A percentile compares a stretch with the other conserved stretches of the same genome.
Conservation (phyloP, 2,797 vertebrate species). For the Halcyon badia region DNA sequence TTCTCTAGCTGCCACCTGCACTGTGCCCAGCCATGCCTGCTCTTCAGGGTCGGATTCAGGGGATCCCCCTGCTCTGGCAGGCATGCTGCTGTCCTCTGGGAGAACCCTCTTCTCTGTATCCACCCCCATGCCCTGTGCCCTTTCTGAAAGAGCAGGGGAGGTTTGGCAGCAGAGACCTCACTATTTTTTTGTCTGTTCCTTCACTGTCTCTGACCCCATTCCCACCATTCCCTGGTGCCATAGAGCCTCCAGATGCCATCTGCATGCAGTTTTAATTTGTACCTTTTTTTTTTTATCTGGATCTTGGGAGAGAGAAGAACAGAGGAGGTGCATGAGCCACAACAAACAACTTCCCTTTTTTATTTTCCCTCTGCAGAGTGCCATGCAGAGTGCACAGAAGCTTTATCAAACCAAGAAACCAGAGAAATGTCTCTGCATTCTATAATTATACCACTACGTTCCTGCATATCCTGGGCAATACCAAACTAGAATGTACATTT, state of each 20-base stretch:
- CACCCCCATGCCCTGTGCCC: background rate
- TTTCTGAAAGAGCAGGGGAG: background rate
- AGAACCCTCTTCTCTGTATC: background rate
- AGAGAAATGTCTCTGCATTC: background rate
- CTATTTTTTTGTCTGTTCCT: background rate
- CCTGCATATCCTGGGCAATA: accelerated
- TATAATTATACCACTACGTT: background rate
- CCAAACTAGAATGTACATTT: background rate
- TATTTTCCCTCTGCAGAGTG: background rate
- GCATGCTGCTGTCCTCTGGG: background rate
- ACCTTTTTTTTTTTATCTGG: background rate
- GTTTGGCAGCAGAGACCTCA: background rate
- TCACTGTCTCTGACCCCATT: slow-evolving; percentile 16
- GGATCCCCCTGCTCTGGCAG: background rate
- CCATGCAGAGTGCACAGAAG: background rate
- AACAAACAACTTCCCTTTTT: background rate
- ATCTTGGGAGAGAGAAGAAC: background rate
- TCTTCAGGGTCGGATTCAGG: accelerated
- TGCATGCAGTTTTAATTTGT: background rate
- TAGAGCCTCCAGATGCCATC: background rate
- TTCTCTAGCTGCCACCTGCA: background rate
- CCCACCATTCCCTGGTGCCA: background rate
- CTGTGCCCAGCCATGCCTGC: background rate
- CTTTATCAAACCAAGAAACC: background rate
- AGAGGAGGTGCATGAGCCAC: background rate